phyloP scores from a whole-genome alignment of 1,140 invertebrate genomes.

The Drosophila ohnishii region DNA sequence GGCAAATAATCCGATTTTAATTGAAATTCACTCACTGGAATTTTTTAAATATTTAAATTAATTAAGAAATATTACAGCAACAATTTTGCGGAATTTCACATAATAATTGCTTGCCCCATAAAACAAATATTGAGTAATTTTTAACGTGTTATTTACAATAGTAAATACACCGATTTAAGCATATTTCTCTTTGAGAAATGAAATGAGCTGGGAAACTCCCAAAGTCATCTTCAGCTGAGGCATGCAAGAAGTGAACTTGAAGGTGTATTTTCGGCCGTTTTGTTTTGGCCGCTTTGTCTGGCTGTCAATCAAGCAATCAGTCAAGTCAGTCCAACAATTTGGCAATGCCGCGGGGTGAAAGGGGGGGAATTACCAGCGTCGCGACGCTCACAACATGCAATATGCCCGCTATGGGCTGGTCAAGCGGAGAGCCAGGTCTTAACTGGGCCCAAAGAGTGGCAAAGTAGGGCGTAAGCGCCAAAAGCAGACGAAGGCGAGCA shows the following conservation, averaged over 20 bases:
- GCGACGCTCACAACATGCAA: constrained; percentile 39
- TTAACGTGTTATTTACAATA: not conserved
- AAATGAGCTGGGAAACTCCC: constrained; percentile 13
- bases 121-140: constrained; percentile 3
- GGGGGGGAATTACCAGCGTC: constrained; percentile 12
- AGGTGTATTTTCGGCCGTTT: constrained; percentile 34
- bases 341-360: constrained; percentile 17
- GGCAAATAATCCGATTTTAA: too few species aligned
- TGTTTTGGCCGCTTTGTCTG: constrained; percentile 29
- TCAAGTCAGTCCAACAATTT: constrained; percentile 41
- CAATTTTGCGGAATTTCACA: not conserved
- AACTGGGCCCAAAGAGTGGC: constrained; percentile 18
- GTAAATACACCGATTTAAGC: constrained; percentile 12
- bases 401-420: constrained; percentile 29
- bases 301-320: constrained; percentile 31
- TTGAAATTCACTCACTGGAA: too few species aligned
- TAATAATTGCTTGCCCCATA: not conserved
- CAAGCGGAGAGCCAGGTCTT: constrained; percentile 22
- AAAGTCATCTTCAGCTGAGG: constrained; percentile 36
- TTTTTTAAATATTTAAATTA: not conserved
- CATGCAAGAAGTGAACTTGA: constrained; percentile 40
- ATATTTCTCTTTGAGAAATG: not conserved
- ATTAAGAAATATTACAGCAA: not conserved
- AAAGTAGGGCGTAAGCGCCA: constrained; percentile 62
- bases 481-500: constrained; percentile 34